Evolutionary conservation across 2,797 vertebrate genomes (phyloP), one percentile per base, ranked within the genome.

Genomic region (Acrocephalus scirpaceus): DNA sequence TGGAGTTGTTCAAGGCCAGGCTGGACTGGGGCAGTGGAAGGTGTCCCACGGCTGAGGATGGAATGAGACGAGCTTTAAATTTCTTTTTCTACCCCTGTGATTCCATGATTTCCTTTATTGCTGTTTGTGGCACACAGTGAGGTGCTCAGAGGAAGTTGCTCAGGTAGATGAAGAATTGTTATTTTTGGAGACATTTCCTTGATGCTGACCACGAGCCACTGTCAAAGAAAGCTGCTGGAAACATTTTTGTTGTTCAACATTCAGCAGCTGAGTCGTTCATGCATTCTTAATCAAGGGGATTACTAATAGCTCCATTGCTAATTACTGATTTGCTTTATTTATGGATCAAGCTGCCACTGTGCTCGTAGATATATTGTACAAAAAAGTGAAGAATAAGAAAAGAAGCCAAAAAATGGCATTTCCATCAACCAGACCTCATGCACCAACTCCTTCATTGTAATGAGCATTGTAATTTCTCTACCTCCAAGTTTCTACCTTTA

Each of bases 251-350:
- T 71, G 65, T 57, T 92, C 69, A 76, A 36, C 75, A 88, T 80
- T 88, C 78, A 79, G 30, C 42, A 65, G 7, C 61, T 70, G 67
- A 66, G 13, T 7, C 30, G 57, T n/a, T 34, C 29, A 10, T 92
- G 88, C 60, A 17, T 93, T 87, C 70, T 27, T 73, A 27, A 3
- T n/a, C 40, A 50, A 77, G 73, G n/a, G n/a, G 78, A 60, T 50
- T 70, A 11, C 22, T 4, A 21, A 61, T 15, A n/a, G 36, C 61
- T 80, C 64, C 2, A 3, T 40, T 88, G 54, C 64, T 95, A 95
- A 95, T 94, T 94, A 84, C 57, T 84, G 56, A 79, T 86, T 77
- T 62, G 36, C 70, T 96, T 92, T 64, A 88, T 87, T 88, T 86
- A 30, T 44, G 1, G 12, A 23, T 73, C 71, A 90, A 58, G 70